A percentile compares a stretch with the other conserved stretches of the same genome.
These are phyloP conservation scores for Gadus macrocephalus DNA, from an alignment of 2,113 vertebrate species.

Conservation along the genomic window DNA sequence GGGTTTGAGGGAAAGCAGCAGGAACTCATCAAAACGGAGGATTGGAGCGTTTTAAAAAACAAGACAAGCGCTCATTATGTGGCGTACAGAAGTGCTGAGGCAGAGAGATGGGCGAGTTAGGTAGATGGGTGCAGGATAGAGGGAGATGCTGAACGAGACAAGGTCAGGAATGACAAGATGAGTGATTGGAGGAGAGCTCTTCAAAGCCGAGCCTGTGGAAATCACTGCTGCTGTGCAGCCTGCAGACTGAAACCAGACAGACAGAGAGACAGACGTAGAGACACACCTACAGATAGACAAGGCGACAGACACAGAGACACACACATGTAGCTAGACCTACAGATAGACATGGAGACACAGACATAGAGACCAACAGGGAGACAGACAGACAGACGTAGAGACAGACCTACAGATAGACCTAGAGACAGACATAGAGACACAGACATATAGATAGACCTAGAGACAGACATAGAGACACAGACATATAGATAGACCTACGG, in stretches of 20 bases:
- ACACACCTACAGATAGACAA: background rate
- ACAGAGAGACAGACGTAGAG: constrained; percentile 3
- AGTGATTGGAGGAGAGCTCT: constrained; percentile 33
- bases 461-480: background rate
- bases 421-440: too few relatives aligned
- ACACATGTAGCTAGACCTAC: too few relatives aligned
- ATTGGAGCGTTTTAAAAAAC: constrained; percentile 7
- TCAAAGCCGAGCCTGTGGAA: constrained; percentile 40
- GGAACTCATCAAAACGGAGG: constrained; percentile 12
- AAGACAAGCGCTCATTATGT: constrained; percentile 32
- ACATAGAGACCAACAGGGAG: too few relatives aligned
- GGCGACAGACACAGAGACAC: too few relatives aligned
- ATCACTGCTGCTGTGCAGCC: constrained; percentile 1
- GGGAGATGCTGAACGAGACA: constrained; percentile 7
- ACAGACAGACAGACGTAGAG: too few relatives aligned
- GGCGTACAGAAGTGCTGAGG: constrained; percentile 18
- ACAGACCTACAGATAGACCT: too few relatives aligned
- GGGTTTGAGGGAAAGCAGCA: constrained; percentile 15
- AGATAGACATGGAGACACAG: too few relatives aligned
- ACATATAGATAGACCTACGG: too few relatives aligned
- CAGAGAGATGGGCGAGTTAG: background rate
- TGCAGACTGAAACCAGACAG: constrained; percentile 14
- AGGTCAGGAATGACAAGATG: constrained; percentile 20
- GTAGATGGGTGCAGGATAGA: constrained; percentile 2
- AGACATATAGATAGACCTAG: constrained; percentile 6